Percentiles rank a stretch among this genome's conserved stretches.
Evolutionary conservation across 1,140 invertebrate species (phyloP).

Genomic region (Drosophila pandora): DNA sequence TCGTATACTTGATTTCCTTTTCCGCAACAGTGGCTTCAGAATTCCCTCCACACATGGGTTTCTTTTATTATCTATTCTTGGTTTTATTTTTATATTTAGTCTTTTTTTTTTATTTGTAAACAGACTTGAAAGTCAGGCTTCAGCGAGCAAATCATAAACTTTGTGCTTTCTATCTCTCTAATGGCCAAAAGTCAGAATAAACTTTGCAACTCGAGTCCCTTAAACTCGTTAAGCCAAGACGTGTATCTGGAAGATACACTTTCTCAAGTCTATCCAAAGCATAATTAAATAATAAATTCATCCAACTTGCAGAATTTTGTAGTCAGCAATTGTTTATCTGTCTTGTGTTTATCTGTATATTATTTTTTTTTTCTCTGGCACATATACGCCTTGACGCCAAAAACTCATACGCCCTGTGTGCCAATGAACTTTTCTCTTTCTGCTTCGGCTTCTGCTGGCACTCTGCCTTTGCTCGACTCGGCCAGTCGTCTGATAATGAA

Average conservation of each 20-base stretch:
- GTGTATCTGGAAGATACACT: conserved; percentile 24
- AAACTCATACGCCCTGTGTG: conserved; percentile 68
- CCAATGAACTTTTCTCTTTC: conserved; percentile 65
- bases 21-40: neutral
- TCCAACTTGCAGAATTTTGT: conserved; percentile 30
- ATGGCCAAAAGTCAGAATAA: conserved; percentile 14
- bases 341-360: neutral
- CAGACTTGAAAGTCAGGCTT: conserved; percentile 24
- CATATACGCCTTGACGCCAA: conserved; percentile 15
- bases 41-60: neutral
- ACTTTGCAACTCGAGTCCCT: conserved; percentile 21
- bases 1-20: conserved; percentile 7
- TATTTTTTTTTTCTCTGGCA: neutral
- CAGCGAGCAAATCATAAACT: conserved; percentile 32
- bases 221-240: conserved; percentile 23
- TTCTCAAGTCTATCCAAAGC: conserved; percentile 24
- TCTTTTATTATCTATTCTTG: neutral
- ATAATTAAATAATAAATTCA: conserved; percentile 72
- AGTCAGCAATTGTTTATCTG: conserved; percentile 46
- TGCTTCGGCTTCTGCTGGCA: conserved; percentile 1
- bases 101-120: conserved; percentile 6
- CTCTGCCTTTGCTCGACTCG: neutral
- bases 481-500: conserved; percentile 63
- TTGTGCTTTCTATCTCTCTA: conserved; percentile 25
- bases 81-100: neutral